Base-by-base conservation (phyloP, 2,797 vertebrate genomes). In the Caiman crocodilus region DNA sequence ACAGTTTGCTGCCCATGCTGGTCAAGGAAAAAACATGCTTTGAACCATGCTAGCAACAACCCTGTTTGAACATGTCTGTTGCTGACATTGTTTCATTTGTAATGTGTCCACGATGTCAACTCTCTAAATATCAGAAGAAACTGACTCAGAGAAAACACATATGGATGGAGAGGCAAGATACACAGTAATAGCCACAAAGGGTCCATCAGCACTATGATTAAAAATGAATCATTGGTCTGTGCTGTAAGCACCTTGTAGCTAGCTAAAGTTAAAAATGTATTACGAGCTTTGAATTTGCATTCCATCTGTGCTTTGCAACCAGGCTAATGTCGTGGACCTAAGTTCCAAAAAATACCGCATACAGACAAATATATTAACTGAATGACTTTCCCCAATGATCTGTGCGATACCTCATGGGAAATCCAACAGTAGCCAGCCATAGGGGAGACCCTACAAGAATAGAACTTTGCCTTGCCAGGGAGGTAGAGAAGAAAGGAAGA, bases 1-100 rank as follows among this genome's bases (percentile, higher is more conserved):
- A 0, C 0, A 5, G 5, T 0, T 69, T 42, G 23, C 20, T 11
- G 9, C 1, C 8, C 2, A 55, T 4, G 0, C 1, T 30, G 0
- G 0, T 2, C 30, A 23, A 12, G 60, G 55, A 57, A 32, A n/a
- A 0, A 50, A 10, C 56, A 59, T 82, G 79, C 81, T 3, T 3
- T 1, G 76, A 85, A 82, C 35, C 14, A 2, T 3, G 15, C 13
- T 1, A 11, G 4, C 28, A 2, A 26, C 80, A 77, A 30, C 42
- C 76, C 13, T 79, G 59, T 26, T 82, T 65, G 82, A 63, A 82
- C 69, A 26, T 28, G 1, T 55, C n/a, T 15, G 14, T 17, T 69
- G 14, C 1, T 85, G 87, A 21, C 0, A 0, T 2, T 4, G 4
- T 55, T 63, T 56, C 10, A 17, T 0, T 2, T 16, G 14, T 14